A percentile compares a stretch with the other conserved stretches of the same genome.
Evolutionary conservation across 2,797 vertebrate genomes (phyloP).

Genomic region (Thaleichthys pacificus): DNA sequence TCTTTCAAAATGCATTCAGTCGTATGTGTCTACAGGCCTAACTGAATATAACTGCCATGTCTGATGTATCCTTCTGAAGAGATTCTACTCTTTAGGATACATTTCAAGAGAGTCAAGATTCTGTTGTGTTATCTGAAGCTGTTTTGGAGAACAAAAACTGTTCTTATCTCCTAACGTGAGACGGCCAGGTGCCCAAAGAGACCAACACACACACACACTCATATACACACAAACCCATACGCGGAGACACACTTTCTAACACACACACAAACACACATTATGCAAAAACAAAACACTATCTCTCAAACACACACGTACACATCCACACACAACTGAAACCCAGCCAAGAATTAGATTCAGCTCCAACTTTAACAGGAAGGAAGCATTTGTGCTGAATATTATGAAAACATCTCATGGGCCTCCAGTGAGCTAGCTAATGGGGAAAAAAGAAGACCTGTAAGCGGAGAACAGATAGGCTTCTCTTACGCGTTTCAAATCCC

Average conservation of each 20-base stretch:
- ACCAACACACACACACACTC: conserved; percentile 16
- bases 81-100: not conserved
- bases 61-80: not conserved
- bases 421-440: conserved; percentile 37
- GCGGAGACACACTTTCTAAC: not conserved
- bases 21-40: not conserved
- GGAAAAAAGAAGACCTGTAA: conserved; percentile 27
- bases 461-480: conserved; percentile 44
- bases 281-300: conserved; percentile 4
- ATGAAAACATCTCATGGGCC: conserved; percentile 49
- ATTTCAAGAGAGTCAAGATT: not conserved
- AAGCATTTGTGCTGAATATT: conserved; percentile 62
- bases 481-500: conserved; percentile 20
- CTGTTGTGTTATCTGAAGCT: too few species aligned
- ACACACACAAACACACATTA: not conserved
- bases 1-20: conserved; percentile 23
- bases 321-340: conserved; percentile 19
- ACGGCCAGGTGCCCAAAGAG: not conserved
- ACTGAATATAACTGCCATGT: not conserved
- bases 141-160: not conserved
- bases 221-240: too few species aligned
- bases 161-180: conserved; percentile 2
- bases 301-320: not conserved
- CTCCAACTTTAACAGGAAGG: conserved; percentile 61
- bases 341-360: conserved; percentile 31